Evolutionary conservation across 2,888 invertebrate genomes (phyloP), one percentile per base, ranked within the genome.

Genomic region (Papilio demoleus): DNA sequence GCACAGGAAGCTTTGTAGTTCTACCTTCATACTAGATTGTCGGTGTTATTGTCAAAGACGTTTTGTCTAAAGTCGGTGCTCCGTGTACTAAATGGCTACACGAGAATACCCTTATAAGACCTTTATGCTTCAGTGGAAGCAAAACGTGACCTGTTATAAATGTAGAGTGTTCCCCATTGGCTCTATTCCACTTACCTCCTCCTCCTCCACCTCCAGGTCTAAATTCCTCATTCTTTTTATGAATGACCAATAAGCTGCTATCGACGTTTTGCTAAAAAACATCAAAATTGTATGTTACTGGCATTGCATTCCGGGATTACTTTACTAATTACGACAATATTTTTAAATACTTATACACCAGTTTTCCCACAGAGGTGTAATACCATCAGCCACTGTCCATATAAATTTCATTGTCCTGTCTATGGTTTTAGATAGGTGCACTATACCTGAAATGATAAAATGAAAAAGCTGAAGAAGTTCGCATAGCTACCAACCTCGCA

Each of bases 81-180:
- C 50, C 50, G 50, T 50, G 14, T 50, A 50, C 6, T 24, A 50
- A 50, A 50, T 50, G 2, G 24, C 17, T 12, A 27, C 50, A 27
- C 24, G 6, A 50, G 24, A 50, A 50, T 50, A 14, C 50, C 50
- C 3, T 50, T 50, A 47, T 47, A 50, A 50, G 24, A 50, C 24
- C 50, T 24, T 14, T 24, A 50, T 14, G 24, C 24, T 50, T 24
- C 50, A 24, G 14, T 50, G 24, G 50, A 50, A 24, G 50, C 24
- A 50, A 50, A 24, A 50, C 50, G 50, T 50, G 50, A 50, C 50
- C 47, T 14, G 50, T 24, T 50, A 24, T 24, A 22, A 12, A 50
- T 24, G 9, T 50, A 50, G 22, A 45, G n/a, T n/a, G n/a, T 3
- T 8, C 17, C 19, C 8, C 42, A 9, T 14, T 19, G 42, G 42